These are phyloP conservation scores for Sphaeridia pumilis DNA, from an alignment of 2,888 invertebrate genomes.

Conservation along the genomic window DNA sequence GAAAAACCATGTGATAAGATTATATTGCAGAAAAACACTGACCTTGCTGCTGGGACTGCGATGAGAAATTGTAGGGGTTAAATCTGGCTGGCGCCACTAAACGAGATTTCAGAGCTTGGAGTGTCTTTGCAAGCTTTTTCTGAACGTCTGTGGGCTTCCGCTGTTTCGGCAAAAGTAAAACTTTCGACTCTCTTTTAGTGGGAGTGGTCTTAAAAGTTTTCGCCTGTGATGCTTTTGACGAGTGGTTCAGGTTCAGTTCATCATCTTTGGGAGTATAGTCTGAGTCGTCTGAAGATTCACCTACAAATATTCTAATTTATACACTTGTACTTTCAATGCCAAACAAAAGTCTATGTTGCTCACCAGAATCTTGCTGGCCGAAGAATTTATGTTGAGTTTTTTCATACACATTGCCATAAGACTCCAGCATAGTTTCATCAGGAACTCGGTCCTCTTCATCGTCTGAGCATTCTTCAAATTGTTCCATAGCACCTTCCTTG, in stretches of 20 bases:
- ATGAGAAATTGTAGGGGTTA: slow-evolving; percentile 16
- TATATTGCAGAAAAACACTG: too few relatives aligned
- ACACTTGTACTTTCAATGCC: too few relatives aligned
- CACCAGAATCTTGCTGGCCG: too few relatives aligned
- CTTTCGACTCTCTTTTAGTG: slow-evolving; percentile 11
- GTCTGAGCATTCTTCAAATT: slow-evolving; percentile 3
- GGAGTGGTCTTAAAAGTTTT: slow-evolving; percentile 3
- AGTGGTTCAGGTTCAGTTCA: too few relatives aligned
- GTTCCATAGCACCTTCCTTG: too few relatives aligned
- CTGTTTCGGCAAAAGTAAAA: slow-evolving; percentile 16
- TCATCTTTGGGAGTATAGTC: too few relatives aligned
- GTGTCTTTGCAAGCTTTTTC: slow-evolving; percentile 14
- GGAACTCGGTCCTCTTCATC: slow-evolving; percentile 43
- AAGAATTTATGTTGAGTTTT: too few relatives aligned
- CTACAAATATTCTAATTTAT: too few relatives aligned
- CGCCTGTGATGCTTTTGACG: too few relatives aligned
- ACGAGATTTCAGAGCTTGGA: slow-evolving; percentile 13
- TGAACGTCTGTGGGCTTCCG: slow-evolving; percentile 10
- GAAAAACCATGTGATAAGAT: too few relatives aligned
- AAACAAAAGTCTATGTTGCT: too few relatives aligned
- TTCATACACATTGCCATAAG: slow-evolving; percentile 63
- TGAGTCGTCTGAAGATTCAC: neutral
- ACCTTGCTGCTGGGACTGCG: too few relatives aligned
- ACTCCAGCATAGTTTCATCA: slow-evolving; percentile 61
- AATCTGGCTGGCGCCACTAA: slow-evolving; percentile 17